Base-by-base conservation (phyloP, 2,113 vertebrate species). In the Dascyllus trimaculatus region DNA sequence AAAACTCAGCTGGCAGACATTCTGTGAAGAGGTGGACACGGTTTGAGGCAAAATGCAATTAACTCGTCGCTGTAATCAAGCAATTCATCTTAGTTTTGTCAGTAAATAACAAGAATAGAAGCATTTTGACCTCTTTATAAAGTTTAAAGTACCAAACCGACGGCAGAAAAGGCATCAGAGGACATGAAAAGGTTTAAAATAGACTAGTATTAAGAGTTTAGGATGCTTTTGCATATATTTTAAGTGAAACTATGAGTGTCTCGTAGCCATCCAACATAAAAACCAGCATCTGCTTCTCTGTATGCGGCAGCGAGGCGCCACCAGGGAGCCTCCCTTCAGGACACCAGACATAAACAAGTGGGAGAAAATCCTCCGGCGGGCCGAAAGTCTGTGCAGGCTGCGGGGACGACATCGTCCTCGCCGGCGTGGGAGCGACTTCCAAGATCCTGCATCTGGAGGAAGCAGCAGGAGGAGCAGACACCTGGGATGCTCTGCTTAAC, bases 361-460 rank as follows among this genome's bases (percentile, higher is more conserved):
- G 24, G 57, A 53, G 29, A 29, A 62, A 53, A 60, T 35, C 69
- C 71, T 60, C 24, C 62, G 64, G 65, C 25, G 29, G 40, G 59
- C 52, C 69, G 43, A 49, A 45, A 11, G 68, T 52, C 17, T 65
- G 29, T 11, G 6, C 19, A 17, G 59, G 51, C 68, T 32, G n/a
- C 4, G 9, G 72, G 72, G 60, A 72, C 71, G n/a, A 6, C 46
- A 29, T 54, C 58, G 60, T 59, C 81, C 7, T 25, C 63, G 54
- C 45, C 51, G 64, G 21, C 29, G 60, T 60, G 35, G 60, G 56
- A 82, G 19, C 38, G 75, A 9, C 77, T 32, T 67, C 60, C 45
- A 32, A 4, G 54, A 35, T 56, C 71, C 78, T 48, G 56, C 88
- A 87, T 75, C 79, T 83, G 80, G 69, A 72, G 22, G 46, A 75